Conservation (phyloP, 1,140 invertebrate genomes). For the Camponotus vicinus region DNA sequence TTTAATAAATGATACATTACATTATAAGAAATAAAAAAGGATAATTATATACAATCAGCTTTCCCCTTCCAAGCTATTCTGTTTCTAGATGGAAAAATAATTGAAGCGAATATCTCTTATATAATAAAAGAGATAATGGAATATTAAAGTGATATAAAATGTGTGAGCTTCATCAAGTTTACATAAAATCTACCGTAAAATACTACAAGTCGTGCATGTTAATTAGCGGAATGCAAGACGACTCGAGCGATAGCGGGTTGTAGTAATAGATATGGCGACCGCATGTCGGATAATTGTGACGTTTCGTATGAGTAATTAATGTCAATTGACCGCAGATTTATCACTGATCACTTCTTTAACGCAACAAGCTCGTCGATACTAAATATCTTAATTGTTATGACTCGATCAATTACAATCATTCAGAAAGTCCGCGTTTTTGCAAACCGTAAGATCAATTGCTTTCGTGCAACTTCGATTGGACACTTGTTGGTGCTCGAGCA, state of each 20-base stretch:
- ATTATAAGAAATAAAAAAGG: slow-evolving; percentile 10
- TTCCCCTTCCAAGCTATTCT: neutral
- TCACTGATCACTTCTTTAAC: slow-evolving; percentile 5
- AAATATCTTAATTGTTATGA: slow-evolving; percentile 8
- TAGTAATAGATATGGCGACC: neutral
- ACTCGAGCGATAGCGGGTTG: neutral
- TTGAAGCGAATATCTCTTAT: neutral
- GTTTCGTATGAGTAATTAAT: slow-evolving; percentile 27
- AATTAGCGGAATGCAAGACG: neutral
- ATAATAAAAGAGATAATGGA: neutral
- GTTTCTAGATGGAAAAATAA: neutral
- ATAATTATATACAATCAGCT: neutral
- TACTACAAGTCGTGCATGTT: neutral
- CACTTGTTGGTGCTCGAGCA: neutral
- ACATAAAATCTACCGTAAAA: neutral
- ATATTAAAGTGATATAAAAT: neutral
- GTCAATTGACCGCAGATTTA: slow-evolving; percentile 50
- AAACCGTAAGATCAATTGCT: slow-evolving; percentile 14
- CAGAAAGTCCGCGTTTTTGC: neutral
- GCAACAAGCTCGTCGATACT: neutral
- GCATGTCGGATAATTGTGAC: slow-evolving; percentile 3
- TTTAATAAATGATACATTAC: neutral
- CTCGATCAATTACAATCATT: neutral
- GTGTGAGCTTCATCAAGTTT: neutral
- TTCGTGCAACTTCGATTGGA: slow-evolving; percentile 16